Conservation (phyloP, 2,888 invertebrate species). For the Orthosia gothica region DNA sequence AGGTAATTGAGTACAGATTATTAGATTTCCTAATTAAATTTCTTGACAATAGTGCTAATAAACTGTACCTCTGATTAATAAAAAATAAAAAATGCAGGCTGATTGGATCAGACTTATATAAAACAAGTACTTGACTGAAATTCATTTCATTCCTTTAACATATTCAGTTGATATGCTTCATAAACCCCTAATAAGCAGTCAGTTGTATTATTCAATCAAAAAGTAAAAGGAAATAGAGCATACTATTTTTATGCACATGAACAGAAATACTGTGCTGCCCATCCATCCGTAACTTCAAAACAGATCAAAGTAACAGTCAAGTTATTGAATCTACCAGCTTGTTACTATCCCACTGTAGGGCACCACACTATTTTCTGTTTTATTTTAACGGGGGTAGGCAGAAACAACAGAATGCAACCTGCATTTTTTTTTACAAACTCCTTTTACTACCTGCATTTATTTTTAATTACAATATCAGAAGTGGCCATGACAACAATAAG, state of each 20-base stretch:
- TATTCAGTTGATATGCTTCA: conserved; percentile 5
- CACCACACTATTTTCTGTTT: too few relatives aligned
- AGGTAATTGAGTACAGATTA: not conserved
- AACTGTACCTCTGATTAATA: too few relatives aligned
- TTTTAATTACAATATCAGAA: not conserved
- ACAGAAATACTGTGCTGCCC: not conserved
- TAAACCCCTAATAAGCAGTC: not conserved
- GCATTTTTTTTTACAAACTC: too few relatives aligned
- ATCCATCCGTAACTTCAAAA: not conserved
- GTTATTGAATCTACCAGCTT: not conserved
- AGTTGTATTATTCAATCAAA: conserved; percentile 1
- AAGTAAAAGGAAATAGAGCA: conserved; percentile 8
- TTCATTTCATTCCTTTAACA: not conserved
- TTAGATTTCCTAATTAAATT: too few relatives aligned
- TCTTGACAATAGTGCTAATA: too few relatives aligned
- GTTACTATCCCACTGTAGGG: too few relatives aligned
- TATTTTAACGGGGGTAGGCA: too few relatives aligned
- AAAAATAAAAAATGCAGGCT: too few relatives aligned
- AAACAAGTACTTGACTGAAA: not conserved
- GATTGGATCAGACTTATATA: too few relatives aligned
- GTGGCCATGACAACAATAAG: not conserved
- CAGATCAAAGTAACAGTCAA: not conserved
- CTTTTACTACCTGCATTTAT: not conserved
- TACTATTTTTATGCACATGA: not conserved
- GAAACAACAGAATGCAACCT: too few relatives aligned